Evolutionary conservation across 2,888 invertebrate species (phyloP).

Genomic region (Melinaea menophilus): DNA sequence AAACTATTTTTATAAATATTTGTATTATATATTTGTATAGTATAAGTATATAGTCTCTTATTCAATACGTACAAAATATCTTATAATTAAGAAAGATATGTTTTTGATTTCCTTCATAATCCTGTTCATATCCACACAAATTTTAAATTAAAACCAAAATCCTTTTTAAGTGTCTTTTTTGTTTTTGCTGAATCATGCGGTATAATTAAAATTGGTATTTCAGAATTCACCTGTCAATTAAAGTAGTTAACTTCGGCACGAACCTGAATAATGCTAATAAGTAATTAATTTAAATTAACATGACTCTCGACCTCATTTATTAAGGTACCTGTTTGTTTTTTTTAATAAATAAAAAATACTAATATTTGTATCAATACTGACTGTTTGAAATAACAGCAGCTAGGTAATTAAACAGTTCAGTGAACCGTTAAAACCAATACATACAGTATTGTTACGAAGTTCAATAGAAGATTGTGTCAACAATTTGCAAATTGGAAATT

Average conservation of each 20-base stretch:
- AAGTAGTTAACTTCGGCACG: not conserved
- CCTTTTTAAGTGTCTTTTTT: not conserved
- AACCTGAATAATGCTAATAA: not conserved
- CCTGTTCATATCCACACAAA: too few relatives aligned
- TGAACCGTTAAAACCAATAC: conserved; percentile 16
- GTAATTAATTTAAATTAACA: not conserved
- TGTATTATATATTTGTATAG: too few relatives aligned
- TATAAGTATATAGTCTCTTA: too few relatives aligned
- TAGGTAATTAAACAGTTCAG: not conserved
- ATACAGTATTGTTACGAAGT: conserved; percentile 18
- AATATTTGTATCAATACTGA: too few relatives aligned
- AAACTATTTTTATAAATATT: too few relatives aligned
- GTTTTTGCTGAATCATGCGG: not conserved
- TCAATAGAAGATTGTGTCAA: conserved; percentile 27
- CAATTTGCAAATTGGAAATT: conserved; percentile 34
- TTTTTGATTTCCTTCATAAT: too few relatives aligned
- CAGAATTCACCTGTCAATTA: conserved; percentile 1
- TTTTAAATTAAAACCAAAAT: too few relatives aligned
- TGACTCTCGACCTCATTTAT: not conserved
- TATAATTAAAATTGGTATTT: conserved; percentile 2
- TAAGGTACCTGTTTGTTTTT: not conserved
- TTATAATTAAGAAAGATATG: too few relatives aligned
- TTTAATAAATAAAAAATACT: not conserved
- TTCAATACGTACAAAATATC: too few relatives aligned
- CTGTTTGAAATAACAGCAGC: too few relatives aligned